Base-by-base conservation (phyloP, 2,888 invertebrate species). In the Nycteola revayana region DNA sequence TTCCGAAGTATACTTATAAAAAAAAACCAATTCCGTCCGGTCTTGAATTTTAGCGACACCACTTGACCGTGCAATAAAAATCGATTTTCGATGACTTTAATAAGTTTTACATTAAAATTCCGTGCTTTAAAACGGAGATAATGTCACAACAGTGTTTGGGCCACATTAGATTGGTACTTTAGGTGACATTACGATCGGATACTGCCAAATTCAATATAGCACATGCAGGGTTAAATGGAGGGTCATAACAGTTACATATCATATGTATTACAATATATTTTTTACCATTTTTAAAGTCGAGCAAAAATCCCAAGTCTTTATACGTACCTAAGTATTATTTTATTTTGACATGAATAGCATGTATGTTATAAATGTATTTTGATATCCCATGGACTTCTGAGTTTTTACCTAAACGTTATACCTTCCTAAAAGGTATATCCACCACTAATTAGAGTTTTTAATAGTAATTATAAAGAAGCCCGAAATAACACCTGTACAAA, bases 131-230 rank as follows among this genome's bases (percentile, higher is more conserved):
- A 24, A 42, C 45, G 30, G 40, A 51, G 46, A 65, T 61, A 59
- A 68, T 71, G 77, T 72, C 75, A 65, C 55, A 60, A 59, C 50
- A 55, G 45, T 45, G 49, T 46, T 41, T 49, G 44, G 47, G 34
- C 43, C 63, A 53, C 75, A 77, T 81, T 72, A 73, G 63, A 62
- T 62, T 37, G 40, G 34, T 49, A 65, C 47, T 79, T 82, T 75
- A 81, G 63, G 61, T 42, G 67, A 60, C 53, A 75, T 77, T 73
- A 75, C 57, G 56, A 32, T 51, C 53, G 45, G 52, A 64, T 60
- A 71, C 62, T 64, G 62, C 50, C 51, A 63, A 65, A 69, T 67
- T 67, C 46, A 72, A 75, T 73, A 71, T 64, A 36, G 49, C 42
- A 44, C 53, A 50, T 43, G 30, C 49, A 25, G 47, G 69, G 64